Percentiles rank a stretch among this genome's conserved stretches.
Conservation (phyloP, 2,888 invertebrate species). For the Rugalucina vietnamica region DNA sequence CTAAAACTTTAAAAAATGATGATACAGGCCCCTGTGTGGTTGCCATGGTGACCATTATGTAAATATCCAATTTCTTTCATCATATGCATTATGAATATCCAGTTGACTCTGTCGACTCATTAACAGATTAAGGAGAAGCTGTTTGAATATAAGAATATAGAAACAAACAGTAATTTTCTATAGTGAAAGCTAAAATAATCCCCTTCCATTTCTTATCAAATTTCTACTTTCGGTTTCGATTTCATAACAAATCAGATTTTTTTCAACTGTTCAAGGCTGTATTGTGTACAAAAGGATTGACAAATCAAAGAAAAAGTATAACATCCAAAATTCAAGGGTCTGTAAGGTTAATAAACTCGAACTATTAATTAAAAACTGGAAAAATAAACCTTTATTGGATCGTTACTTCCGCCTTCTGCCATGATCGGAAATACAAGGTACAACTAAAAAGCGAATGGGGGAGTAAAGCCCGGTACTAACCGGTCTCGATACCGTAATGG, state of each 20-base stretch:
- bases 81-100: no score
- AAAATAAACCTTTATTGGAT: conserved; percentile 40
- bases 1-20: no score
- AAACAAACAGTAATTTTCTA: neutral
- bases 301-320: neutral
- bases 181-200: neutral
- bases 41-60: no score
- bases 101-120: neutral
- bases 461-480: no score
- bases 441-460: no score
- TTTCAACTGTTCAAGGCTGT: neutral
- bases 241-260: neutral
- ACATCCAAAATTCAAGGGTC: neutral
- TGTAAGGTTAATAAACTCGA: neutral
- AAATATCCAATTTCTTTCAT: no score
- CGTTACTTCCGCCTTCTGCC: conserved; percentile 52
- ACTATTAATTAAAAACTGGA: neutral
- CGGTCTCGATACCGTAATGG: no score
- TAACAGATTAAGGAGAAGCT: neutral
- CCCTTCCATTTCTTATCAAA: neutral
- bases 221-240: conserved; percentile 10
- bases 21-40: no score
- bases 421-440: no score
- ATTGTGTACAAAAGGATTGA: neutral
- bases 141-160: neutral